Evolutionary conservation across 1,140 invertebrate genomes (phyloP), one percentile per base, ranked within the genome.

Genomic region (Drosophila orosa): DNA sequence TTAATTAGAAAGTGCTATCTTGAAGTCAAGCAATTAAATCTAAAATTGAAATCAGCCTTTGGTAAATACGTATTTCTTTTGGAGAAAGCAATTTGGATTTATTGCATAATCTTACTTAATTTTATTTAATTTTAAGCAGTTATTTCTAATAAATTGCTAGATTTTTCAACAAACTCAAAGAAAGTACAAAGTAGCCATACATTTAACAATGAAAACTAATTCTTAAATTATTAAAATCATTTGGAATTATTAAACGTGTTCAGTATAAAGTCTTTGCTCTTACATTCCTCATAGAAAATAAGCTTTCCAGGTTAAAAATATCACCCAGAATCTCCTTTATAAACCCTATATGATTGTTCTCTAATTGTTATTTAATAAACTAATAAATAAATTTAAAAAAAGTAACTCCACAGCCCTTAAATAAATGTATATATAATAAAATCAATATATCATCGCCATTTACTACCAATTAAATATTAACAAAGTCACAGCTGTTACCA

Each of bases 391-490:
- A 10, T 19, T 10, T 19, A 19, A 10, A 10, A 10, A 19, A 0
- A 4, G 2, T 6, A 10, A n/a, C 22, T 15, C 0, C n/a, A 2
- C 1, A 47, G 3, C 6, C 12, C 3, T 17, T 17, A 17, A 29
- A 29, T 29, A 29, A 19, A 29, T 50, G 0, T 19, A 15, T 17
- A 31, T 29, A 31, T 7, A 19, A 31, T 19, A 19, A 10, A 3
- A 7, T 15, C 17, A 56, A 13, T 27, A n/a, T 17, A 31, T 31
- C 12, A 44, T 15, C 0, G n/a, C 3, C 5, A 25, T 47, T 29
- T 39, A 62, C 12, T 13, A 7, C 17, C 25, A 45, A 47, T 40
- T 29, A 15, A 67, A 62, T 48, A 29, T 48, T 39, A 27, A 67
- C 17, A 45, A 44, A 24, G 8, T 27, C n/a, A 3, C 10, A 24